Conservation (phyloP, 1,140 invertebrate species). For the Drosophila kurseongensis region DNA sequence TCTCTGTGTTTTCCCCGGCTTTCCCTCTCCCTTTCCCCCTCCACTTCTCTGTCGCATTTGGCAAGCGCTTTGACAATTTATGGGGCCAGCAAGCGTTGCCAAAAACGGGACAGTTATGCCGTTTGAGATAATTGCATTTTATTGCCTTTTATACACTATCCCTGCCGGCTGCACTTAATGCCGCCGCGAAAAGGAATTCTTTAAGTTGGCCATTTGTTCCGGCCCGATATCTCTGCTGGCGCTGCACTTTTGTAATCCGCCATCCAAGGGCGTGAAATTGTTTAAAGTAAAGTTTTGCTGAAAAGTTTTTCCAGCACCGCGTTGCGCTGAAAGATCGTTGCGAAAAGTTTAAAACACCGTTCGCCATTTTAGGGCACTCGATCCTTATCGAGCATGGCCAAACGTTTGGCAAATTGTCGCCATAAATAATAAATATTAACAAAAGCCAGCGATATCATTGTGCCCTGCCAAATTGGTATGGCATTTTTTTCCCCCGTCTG, state of each 20-base stretch:
- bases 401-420: constrained; percentile 56
- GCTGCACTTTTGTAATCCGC: constrained; percentile 62
- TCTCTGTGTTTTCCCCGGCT: constrained; percentile 2
- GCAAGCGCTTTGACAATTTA: constrained; percentile 64
- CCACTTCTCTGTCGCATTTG: constrained; percentile 29
- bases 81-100: constrained; percentile 72
- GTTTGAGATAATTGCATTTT: constrained; percentile 81
- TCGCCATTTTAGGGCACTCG: neutral
- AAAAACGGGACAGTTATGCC: constrained; percentile 77
- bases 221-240: constrained; percentile 13
- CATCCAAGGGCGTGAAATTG: constrained; percentile 64
- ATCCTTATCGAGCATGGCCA: constrained; percentile 33
- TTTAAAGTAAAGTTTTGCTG: constrained; percentile 53
- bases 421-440: constrained; percentile 56
- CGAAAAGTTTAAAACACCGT: constrained; percentile 48
- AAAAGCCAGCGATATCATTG: constrained; percentile 43
- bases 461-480: constrained; percentile 35
- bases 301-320: constrained; percentile 20
- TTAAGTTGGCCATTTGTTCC: constrained; percentile 57
- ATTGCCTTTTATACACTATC: constrained; percentile 76
- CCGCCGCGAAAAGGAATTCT: constrained; percentile 56
- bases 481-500: constrained; percentile 5
- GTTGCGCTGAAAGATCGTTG: constrained; percentile 35
- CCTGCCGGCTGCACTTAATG: constrained; percentile 64
- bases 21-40: neutral